phyloP scores from a whole-genome alignment of 2,113 vertebrate genomes.

The Neotragus moschatus region DNA sequence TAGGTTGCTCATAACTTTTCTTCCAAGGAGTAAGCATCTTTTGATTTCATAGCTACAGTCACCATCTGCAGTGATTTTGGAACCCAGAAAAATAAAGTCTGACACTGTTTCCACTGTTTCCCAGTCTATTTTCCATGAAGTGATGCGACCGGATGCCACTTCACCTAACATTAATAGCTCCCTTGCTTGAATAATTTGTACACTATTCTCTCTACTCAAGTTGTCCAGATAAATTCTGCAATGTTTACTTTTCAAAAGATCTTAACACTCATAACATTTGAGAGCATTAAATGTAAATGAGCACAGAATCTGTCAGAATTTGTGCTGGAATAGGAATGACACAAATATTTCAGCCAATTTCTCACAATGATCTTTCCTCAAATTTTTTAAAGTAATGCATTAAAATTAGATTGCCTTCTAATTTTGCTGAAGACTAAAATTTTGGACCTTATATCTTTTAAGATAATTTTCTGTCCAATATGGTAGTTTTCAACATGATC shows the following conservation, averaged over 20 bases:
- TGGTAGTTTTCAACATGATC: background rate
- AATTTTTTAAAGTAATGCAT: background rate
- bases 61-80: too few species aligned
- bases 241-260: too few species aligned
- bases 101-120: too few species aligned
- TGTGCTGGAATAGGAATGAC: background rate
- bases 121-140: too few species aligned
- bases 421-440: background rate
- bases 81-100: too few species aligned
- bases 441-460: background rate
- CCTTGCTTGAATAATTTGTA: background rate
- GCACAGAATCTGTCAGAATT: background rate
- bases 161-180: background rate
- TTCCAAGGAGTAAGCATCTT: too few species aligned
- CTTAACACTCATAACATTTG: too few species aligned
- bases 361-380: background rate
- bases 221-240: background rate
- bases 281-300: background rate
- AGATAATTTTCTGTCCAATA: background rate
- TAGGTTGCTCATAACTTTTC: too few species aligned
- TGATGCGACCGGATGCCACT: too few species aligned
- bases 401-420: background rate
- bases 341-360: background rate
- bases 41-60: too few species aligned
- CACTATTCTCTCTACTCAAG: background rate